phyloP scores from a whole-genome alignment of 2,797 vertebrate genomes.

The Chiroxiphia lanceolata region DNA sequence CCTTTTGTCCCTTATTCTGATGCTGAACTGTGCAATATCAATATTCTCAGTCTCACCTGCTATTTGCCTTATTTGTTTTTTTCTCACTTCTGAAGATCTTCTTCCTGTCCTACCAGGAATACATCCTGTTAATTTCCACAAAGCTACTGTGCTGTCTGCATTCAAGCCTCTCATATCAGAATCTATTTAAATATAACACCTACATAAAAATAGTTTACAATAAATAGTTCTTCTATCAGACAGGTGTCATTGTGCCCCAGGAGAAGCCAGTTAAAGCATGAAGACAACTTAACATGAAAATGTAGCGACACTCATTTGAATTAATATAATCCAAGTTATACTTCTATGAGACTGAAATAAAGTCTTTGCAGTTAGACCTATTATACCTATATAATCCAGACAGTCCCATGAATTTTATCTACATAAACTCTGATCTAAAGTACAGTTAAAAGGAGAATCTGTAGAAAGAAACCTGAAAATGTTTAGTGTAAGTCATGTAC shows the following conservation, averaged over 20 bases:
- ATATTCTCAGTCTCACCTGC: neutral
- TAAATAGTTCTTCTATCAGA: neutral
- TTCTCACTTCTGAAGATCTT: neutral
- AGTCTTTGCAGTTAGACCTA: neutral
- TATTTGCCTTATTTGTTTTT: neutral
- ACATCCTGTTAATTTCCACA: neutral
- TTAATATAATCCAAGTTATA: neutral
- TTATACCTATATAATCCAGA: neutral
- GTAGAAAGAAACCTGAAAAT: neutral
- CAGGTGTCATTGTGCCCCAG: neutral
- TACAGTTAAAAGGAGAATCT: neutral
- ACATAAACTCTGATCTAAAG: neutral
- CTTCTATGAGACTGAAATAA: neutral
- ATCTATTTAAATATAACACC: neutral
- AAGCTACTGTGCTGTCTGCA: neutral
- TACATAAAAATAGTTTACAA: neutral
- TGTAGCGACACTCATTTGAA: neutral
- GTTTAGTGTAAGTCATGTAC: neutral
- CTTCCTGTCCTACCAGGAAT: neutral
- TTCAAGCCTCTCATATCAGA: neutral
- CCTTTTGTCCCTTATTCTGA: neutral
- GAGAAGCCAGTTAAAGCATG: neutral
- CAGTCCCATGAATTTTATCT: neutral
- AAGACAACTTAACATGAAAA: neutral
- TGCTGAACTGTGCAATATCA: neutral